phyloP scores from a whole-genome alignment of 2,888 invertebrate genomes.

The Oscheius onirici region DNA sequence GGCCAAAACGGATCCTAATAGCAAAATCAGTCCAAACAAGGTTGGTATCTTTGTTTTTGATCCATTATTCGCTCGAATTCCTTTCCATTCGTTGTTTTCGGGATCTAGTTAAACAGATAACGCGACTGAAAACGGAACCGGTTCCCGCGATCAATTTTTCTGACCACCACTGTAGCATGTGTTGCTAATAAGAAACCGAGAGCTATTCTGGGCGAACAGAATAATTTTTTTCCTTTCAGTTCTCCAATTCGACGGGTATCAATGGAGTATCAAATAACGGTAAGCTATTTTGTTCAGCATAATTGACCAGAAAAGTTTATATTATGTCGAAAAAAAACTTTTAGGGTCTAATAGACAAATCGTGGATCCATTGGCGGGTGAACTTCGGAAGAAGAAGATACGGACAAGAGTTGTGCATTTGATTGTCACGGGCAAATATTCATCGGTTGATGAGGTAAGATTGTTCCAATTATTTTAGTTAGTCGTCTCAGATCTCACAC shows the following conservation, averaged over 20 bases:
- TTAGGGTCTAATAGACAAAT: constrained; percentile 27
- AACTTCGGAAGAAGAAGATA: constrained; percentile 50
- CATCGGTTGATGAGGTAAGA: constrained; percentile 43
- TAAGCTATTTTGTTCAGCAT: constrained; percentile 12
- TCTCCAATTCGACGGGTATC: constrained; percentile 33
- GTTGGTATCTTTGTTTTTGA: constrained; percentile 12
- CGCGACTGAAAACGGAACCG: constrained; percentile 8
- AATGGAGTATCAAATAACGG: constrained; percentile 24
- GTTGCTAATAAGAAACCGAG: neutral
- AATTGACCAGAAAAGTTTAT: neutral
- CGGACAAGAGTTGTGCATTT: constrained; percentile 55
- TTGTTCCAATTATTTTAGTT: neutral
- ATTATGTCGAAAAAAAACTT: neutral
- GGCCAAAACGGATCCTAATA: constrained; percentile 24
- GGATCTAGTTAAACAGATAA: constrained; percentile 25
- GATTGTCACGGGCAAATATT: constrained; percentile 51
- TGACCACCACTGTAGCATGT: neutral
- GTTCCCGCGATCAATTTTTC: constrained; percentile 15
- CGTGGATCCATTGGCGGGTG: constrained; percentile 39
- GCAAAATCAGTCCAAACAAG: constrained; percentile 36
- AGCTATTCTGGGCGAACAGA: neutral
- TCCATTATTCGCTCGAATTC: neutral
- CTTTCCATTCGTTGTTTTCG: constrained; percentile 14
- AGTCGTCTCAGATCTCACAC: constrained; percentile 32
- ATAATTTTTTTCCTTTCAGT: constrained; percentile 30